Evolutionary conservation across 92 coral and sea anemone species (phyloP).

Genomic region (Porites cylindrica): DNA sequence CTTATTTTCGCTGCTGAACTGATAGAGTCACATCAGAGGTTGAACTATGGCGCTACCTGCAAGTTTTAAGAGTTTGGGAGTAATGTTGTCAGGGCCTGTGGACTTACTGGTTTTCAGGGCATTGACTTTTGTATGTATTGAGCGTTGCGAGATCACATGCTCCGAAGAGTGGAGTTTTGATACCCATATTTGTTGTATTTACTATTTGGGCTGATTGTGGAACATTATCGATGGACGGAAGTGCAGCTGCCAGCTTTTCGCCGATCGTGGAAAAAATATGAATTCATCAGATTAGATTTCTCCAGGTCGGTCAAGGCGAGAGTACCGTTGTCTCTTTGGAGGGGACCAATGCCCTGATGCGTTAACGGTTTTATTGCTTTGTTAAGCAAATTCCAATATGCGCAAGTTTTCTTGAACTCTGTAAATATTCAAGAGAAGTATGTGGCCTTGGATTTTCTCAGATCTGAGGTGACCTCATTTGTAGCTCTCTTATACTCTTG

Average conservation of each 20-base stretch:
- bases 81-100: background rate
- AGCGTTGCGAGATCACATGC: background rate
- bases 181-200: background rate
- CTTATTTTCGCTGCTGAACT: background rate
- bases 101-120: background rate
- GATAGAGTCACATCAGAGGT: background rate
- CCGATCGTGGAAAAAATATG: background rate
- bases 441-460: conserved; percentile 25
- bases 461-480: conserved; percentile 19
- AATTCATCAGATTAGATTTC: conserved; percentile 19
- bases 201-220: background rate
- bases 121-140: background rate
- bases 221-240: background rate
- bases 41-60: background rate
- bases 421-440: conserved; percentile 1
- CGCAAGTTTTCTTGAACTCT: background rate
- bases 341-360: conserved; percentile 20
- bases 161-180: background rate
- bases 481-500: background rate
- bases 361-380: conserved; percentile 8
- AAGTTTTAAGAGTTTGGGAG: background rate
- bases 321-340: conserved; percentile 22
- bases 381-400: conserved; percentile 6
- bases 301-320: conserved; percentile 22
- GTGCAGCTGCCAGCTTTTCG: background rate